These are phyloP conservation scores for Elysia crispata DNA, from an alignment of 2,888 invertebrate species.

Conservation along the genomic window DNA sequence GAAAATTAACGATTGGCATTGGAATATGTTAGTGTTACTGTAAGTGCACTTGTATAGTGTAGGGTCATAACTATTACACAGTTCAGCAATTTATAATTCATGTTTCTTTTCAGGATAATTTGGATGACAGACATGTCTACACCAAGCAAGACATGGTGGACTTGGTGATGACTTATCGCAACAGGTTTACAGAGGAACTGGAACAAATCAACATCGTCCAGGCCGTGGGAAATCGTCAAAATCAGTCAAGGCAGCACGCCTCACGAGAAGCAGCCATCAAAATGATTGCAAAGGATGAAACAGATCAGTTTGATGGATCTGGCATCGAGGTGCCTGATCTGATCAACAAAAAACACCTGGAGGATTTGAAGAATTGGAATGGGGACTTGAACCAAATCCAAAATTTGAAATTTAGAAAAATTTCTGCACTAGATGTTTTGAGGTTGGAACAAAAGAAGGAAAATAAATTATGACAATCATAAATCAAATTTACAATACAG, in stretches of 20 bases:
- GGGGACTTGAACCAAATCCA: conserved; percentile 65
- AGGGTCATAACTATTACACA: too few relatives aligned
- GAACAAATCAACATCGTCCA: conserved; percentile 88
- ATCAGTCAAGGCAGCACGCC: conserved; percentile 85
- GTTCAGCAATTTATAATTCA: too few relatives aligned
- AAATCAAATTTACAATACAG: not conserved
- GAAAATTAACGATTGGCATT: too few relatives aligned
- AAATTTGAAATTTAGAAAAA: conserved; percentile 65
- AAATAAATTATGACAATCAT: not conserved
- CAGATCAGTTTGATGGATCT: conserved; percentile 85
- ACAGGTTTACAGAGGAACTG: conserved; percentile 86
- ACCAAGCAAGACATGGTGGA: conserved; percentile 81
- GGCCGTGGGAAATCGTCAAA: conserved; percentile 85
- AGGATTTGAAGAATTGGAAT: conserved; percentile 79
- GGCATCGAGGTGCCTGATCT: conserved; percentile 90
- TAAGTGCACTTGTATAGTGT: too few relatives aligned
- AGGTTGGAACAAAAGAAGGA: conserved; percentile 39
- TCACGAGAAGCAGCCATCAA: conserved; percentile 88
- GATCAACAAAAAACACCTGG: conserved; percentile 81
- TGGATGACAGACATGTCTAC: conserved; percentile 80
- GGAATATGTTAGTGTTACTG: too few relatives aligned
- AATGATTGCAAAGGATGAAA: conserved; percentile 86
- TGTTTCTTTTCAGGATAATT: conserved; percentile 50
- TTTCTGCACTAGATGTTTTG: conserved; percentile 57
- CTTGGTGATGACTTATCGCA: conserved; percentile 78